phyloP scores from a whole-genome alignment of 2,113 vertebrate genomes.

The Prietella phreatophila region DNA sequence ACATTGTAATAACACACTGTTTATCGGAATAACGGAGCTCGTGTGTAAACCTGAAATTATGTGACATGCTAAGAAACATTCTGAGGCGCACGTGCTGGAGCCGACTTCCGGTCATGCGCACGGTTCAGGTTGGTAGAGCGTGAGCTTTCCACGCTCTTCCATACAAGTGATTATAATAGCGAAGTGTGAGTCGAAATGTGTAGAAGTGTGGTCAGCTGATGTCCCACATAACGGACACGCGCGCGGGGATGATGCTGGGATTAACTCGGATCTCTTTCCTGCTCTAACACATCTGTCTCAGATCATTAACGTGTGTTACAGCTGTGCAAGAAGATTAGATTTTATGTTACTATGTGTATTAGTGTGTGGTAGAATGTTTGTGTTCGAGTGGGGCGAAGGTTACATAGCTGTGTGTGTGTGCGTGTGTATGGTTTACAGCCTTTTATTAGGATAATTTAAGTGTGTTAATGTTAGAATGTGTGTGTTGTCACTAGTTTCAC shows the following conservation, averaged over 20 bases:
- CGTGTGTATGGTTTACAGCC: no score
- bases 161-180: neutral
- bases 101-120: neutral
- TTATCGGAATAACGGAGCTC: neutral
- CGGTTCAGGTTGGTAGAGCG: conserved; percentile 1
- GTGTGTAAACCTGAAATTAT: neutral
- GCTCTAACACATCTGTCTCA: no score
- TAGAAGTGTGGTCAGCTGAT: no score
- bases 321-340: no score
- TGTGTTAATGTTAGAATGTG: neutral
- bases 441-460: no score
- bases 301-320: no score
- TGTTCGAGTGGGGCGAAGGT: no score
- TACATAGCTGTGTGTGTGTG: neutral
- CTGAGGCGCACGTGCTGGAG: neutral
- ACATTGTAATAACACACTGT: neutral
- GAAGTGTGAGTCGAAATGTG: no score
- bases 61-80: conserved; percentile 13
- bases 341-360: neutral
- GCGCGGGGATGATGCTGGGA: no score
- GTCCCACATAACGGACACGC: no score
- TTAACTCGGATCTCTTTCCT: no score
- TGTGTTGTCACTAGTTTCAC: neutral
- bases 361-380: no score
- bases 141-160: neutral